phyloP scores from a whole-genome alignment of 2,888 invertebrate genomes.

The Tachina lurida region DNA sequence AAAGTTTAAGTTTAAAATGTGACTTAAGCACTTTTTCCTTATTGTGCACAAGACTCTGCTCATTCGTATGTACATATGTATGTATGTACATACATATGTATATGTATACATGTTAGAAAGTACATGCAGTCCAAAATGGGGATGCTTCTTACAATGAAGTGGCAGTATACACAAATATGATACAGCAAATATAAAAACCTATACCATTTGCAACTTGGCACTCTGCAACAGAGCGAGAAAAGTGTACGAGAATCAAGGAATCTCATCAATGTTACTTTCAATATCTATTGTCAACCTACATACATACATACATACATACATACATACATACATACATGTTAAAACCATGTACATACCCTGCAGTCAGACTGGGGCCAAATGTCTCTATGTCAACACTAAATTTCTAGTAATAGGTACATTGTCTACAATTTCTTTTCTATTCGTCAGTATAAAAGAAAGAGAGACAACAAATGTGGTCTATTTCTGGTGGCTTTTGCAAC shows the following conservation, averaged over 20 bases:
- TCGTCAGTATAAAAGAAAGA: too few relatives aligned
- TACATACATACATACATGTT: too few relatives aligned
- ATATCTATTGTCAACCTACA: not conserved
- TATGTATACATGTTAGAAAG: not conserved
- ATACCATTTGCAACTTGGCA: constrained; percentile 55
- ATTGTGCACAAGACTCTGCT: constrained; percentile 7
- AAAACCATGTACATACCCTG: too few relatives aligned
- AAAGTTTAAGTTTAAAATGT: too few relatives aligned
- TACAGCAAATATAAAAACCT: constrained; percentile 45
- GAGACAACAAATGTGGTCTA: too few relatives aligned
- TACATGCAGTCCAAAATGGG: constrained; percentile 46
- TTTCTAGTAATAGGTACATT: too few relatives aligned
- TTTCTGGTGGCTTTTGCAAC: too few relatives aligned
- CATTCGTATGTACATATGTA: not conserved
- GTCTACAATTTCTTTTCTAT: too few relatives aligned
- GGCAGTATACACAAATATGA: constrained; percentile 66
- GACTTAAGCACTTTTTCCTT: too few relatives aligned
- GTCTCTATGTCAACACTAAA: too few relatives aligned
- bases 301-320: not conserved
- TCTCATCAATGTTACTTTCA: constrained; percentile 43
- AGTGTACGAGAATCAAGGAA: constrained; percentile 28
- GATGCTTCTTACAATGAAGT: constrained; percentile 53
- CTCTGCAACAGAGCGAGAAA: constrained; percentile 44
- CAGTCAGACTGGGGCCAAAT: too few relatives aligned
- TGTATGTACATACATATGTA: not conserved